Base-by-base conservation (phyloP, 2,888 invertebrate genomes). In the Lissonota sp. region DNA sequence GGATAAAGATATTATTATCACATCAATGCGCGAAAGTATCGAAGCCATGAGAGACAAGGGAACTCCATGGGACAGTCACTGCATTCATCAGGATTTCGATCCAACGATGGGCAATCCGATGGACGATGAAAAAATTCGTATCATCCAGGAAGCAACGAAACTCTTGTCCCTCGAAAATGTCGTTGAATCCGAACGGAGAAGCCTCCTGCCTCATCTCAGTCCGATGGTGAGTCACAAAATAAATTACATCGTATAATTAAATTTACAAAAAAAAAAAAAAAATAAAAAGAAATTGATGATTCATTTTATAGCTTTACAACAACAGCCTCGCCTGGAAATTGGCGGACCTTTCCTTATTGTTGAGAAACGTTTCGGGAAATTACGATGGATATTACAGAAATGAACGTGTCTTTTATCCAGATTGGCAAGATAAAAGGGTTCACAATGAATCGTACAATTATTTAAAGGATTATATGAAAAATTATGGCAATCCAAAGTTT, bases 61-160 rank as follows among this genome's bases (percentile, higher is more conserved):
- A 8, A 74, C 72, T 1, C 85, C 87, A 6, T 86, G 85, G 85
- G 86, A 86, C 66, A 86, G 84, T 12, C 86, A 88, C 60, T 88
- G 88, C 63, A 64, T 88, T 39, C 72, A 85, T 75, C 82, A 81
- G 16, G 66, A 69, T 14, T 83, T 86, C 14, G 62, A 70, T 67
- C 71, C 81, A 0, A 83, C 82, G 2, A 55, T 86, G n/a, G 82
- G 84, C 40, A 67, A 71, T 37, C 6, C 39, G 5, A 51, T 85
- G 10, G 64, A 37, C 58, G 4, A 42, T 0, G 46, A 55, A 1
- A 77, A 82, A 8, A 5, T 26, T 1, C n/a, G 51, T 6, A 55
- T 58, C 14, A 46, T 84, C 7, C 57, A 46, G 6, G 14, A 72
- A 6, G 67, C 75, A 12, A 40, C 6, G 8, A 8, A 77, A 12